Evolutionary conservation across 2,113 vertebrate genomes (phyloP).

Genomic region (Triplophysa siluroides): DNA sequence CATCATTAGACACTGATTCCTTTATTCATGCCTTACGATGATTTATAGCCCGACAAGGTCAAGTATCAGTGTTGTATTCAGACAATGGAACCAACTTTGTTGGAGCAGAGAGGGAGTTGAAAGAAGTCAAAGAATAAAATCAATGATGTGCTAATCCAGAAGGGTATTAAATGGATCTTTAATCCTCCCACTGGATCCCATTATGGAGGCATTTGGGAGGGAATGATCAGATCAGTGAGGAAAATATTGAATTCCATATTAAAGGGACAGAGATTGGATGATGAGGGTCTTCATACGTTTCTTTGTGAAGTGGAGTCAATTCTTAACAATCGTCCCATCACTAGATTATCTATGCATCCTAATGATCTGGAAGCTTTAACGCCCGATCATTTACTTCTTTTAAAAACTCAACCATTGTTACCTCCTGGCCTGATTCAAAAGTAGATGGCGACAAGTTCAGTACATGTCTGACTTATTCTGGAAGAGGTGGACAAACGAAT

Average conservation of each 20-base stretch:
- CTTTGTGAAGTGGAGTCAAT: slow-evolving; percentile 35
- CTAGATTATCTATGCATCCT: slow-evolving; percentile 8
- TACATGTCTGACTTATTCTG: slow-evolving; percentile 40
- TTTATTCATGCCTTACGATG: slow-evolving; percentile 6
- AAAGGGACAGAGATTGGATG: background rate
- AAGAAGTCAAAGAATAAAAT: slow-evolving; percentile 4
- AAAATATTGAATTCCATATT: background rate
- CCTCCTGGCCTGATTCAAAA: slow-evolving; percentile 9
- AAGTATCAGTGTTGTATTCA: background rate
- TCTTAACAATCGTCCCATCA: slow-evolving; percentile 24
- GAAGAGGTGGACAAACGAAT: slow-evolving; percentile 22
- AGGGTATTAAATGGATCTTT: slow-evolving; percentile 32
- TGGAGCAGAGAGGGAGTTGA: background rate
- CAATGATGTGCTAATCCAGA: background rate
- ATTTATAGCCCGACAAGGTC: slow-evolving; percentile 10
- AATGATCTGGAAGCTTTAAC: slow-evolving; percentile 37
- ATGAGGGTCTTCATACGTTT: slow-evolving; percentile 28
- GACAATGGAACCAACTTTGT: slow-evolving; percentile 22
- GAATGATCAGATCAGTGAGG: background rate
- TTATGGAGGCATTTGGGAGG: too few species aligned
- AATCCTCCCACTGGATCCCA: slow-evolving; percentile 27
- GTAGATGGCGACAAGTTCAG: slow-evolving; percentile 28
- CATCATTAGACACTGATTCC: slow-evolving; percentile 26
- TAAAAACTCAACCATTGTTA: slow-evolving; percentile 18
- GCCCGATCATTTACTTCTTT: slow-evolving; percentile 29